These are phyloP conservation scores for Dasysyrphus albostriatus DNA, from an alignment of 2,888 invertebrate genomes.

Conservation along the genomic window DNA sequence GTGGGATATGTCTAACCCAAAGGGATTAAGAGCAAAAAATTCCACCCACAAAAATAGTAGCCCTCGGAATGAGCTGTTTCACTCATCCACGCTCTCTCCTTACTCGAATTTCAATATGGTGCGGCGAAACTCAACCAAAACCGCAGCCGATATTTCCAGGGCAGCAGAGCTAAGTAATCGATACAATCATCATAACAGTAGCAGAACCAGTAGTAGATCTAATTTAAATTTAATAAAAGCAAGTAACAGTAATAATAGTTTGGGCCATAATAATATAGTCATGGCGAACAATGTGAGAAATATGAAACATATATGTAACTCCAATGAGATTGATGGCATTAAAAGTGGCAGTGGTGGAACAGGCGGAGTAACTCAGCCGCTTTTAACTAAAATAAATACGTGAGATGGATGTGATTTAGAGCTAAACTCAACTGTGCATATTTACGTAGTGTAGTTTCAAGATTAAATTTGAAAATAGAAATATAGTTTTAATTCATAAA, in stretches of 20 bases:
- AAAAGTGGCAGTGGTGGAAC: constrained; percentile 68
- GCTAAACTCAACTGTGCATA: constrained; percentile 66
- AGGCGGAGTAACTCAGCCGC: constrained; percentile 80
- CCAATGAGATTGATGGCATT: constrained; percentile 48
- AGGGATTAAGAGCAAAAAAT: constrained; percentile 50
- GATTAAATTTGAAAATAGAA: constrained; percentile 4
- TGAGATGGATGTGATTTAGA: constrained; percentile 68
- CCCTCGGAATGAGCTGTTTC: constrained; percentile 79
- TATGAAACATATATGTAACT: constrained; percentile 79
- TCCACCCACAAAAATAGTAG: constrained; percentile 69
- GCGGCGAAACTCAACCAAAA: constrained; percentile 69
- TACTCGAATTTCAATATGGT: constrained; percentile 78
- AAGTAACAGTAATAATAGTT: constrained; percentile 77
- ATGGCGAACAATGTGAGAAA: constrained; percentile 81
- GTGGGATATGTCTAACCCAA: constrained; percentile 57
- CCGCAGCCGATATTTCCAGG: constrained; percentile 57
- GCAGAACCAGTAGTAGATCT: constrained; percentile 77
- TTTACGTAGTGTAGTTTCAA: constrained; percentile 50
- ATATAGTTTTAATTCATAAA: constrained; percentile 40
- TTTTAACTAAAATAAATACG: constrained; percentile 82
- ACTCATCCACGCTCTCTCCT: constrained; percentile 68
- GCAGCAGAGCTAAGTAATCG: constrained; percentile 63
- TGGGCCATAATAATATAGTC: constrained; percentile 79
- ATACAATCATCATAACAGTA: constrained; percentile 69
- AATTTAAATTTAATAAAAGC: constrained; percentile 73